Conservation (phyloP, 2,113 vertebrate genomes). For the Pseudorasbora parva region DNA sequence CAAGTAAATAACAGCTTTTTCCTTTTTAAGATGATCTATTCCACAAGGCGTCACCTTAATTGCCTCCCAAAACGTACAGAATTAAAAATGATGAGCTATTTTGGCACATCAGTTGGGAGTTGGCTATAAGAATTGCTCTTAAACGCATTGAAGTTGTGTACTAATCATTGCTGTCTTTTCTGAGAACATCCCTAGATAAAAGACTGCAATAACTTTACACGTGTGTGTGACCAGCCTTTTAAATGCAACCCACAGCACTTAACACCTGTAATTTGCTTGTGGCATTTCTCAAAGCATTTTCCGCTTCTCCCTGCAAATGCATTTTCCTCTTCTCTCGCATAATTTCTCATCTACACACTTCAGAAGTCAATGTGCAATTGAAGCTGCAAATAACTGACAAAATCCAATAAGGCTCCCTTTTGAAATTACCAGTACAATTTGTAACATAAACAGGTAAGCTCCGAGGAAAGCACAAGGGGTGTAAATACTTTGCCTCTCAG, state of each 20-base stretch:
- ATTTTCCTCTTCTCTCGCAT: not conserved
- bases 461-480: not conserved
- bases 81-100: not conserved
- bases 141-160: not conserved
- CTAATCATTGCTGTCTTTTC: not conserved
- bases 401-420: slow-evolving; percentile 30
- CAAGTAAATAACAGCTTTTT: not conserved
- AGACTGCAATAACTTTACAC: not conserved
- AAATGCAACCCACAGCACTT: not conserved
- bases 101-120: no score
- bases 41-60: not conserved
- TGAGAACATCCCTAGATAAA: not conserved
- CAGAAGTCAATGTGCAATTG: slow-evolving; percentile 20
- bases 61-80: not conserved
- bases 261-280: not conserved
- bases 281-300: not conserved
- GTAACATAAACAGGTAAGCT: slow-evolving; percentile 13
- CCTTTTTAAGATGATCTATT: not conserved
- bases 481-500: not conserved
- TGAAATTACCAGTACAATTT: slow-evolving; percentile 12
- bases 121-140: not conserved
- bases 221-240: not conserved
- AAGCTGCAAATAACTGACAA: slow-evolving; percentile 13
- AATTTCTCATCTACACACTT: slow-evolving; percentile 22
- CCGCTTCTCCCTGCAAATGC: not conserved